Percentiles rank a stretch among this genome's conserved stretches.
phyloP scores from a whole-genome alignment of 2,113 vertebrate genomes.

The Macaca mulatta region DNA sequence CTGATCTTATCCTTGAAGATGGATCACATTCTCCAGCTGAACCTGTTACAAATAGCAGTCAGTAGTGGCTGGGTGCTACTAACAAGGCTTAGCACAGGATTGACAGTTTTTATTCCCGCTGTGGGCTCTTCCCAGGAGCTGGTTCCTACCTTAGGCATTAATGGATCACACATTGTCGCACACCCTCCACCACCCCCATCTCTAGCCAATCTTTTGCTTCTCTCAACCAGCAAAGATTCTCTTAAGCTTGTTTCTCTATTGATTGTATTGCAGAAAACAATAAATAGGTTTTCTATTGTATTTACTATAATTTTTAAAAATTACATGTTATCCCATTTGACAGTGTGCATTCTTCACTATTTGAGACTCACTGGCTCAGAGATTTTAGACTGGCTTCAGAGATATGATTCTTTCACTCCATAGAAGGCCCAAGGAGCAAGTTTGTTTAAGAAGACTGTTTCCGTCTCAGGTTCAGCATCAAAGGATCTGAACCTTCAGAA shows the following conservation, averaged over 20 bases:
- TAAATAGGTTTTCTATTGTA: neutral
- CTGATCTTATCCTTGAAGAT: conserved; percentile 67
- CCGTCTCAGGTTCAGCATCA: neutral
- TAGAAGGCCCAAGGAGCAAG: neutral
- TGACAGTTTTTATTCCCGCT: neutral
- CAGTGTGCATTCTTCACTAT: neutral
- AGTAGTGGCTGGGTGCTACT: neutral
- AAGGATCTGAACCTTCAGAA: neutral
- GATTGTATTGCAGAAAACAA: neutral
- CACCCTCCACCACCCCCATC: rapidly evolving
- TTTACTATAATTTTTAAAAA: neutral
- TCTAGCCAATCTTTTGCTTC: neutral
- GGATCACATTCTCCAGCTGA: conserved; percentile 40
- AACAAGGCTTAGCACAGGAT: neutral
- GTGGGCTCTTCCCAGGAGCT: neutral
- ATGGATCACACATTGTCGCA: rapidly evolving
- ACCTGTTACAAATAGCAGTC: conserved; percentile 62
- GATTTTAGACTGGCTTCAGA: neutral
- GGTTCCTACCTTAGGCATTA: neutral
- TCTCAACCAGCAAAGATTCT: neutral
- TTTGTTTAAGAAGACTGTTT: neutral
- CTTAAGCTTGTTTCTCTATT: neutral
- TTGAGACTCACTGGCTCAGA: neutral
- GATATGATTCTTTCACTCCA: neutral
- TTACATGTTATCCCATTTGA: neutral